Base-by-base conservation (phyloP, 2,113 vertebrate genomes). In the Sinocyclocheilus anophthalmus region DNA sequence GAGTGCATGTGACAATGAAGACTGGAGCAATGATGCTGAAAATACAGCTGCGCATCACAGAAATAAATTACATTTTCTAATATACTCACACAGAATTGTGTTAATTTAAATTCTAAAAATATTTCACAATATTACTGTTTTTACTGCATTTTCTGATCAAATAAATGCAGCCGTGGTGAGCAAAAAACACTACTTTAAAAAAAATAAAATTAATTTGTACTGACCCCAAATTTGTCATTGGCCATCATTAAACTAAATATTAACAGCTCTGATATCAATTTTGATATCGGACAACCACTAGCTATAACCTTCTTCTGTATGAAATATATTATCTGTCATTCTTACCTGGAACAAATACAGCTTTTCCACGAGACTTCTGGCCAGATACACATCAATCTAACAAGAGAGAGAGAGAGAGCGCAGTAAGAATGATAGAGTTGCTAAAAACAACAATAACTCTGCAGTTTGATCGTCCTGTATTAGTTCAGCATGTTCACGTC, bases 281-380 rank as follows among this genome's bases (percentile, higher is more conserved):
- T 11, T 61, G 59, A 61, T n/a, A 24, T 61, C 0, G 10, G 59
- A 24, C 0, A 8, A 24, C 59, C 2, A 11, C n/a, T 11, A 63
- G 59, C 22, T 24, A 37, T 20, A 70, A 33, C 24, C 11, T 70
- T 12, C 0, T 33, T 69, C 14, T 67, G 24, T 12, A 30, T 26
- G 13, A 9, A 14, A 45, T 45, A 45, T 12, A 33, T 20, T 16
- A 8, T 20, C 4, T 24, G 7, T 7, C 5, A 33, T 76, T 4
- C 75, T 90, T 95, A 99, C 98, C 97, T 99, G 98, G 88, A 99
- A 97, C 72, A 99, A 94, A 92, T 99, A 99, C 1, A 99, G 96
- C 90, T 98, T 99, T 83, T 99, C 98, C 72, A 96, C 94, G 0
- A 99, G 96, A 91, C 97, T 98, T 95, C 97, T 99, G 91, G 98